phyloP scores from a whole-genome alignment of 2,888 invertebrate species.

The Chloromyia formosa region DNA sequence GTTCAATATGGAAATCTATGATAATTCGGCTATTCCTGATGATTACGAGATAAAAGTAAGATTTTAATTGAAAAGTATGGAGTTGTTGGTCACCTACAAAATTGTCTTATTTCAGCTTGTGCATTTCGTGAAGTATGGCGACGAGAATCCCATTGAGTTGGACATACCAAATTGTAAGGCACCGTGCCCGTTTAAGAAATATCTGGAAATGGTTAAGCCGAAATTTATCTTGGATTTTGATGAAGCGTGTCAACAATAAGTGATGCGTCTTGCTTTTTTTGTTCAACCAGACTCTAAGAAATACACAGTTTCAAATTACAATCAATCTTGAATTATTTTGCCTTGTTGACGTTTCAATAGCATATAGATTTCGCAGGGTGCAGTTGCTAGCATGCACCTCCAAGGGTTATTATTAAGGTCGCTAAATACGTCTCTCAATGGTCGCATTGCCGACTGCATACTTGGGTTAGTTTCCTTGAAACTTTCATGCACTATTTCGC shows the following conservation, averaged over 20 bases:
- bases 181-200: constrained; percentile 24
- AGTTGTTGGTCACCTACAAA: neutral
- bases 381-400: no score
- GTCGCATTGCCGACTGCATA: no score
- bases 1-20: constrained; percentile 73
- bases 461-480: no score
- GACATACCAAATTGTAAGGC: constrained; percentile 24
- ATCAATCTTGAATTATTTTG: no score
- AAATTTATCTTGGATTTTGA: constrained; percentile 16
- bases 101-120: neutral
- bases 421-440: no score
- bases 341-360: no score
- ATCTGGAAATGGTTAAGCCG: neutral
- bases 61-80: constrained; percentile 24
- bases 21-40: constrained; percentile 51
- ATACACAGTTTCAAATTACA: no score
- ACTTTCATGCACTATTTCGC: no score
- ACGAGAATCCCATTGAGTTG: constrained; percentile 14
- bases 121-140: neutral
- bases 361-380: no score
- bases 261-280: no score
- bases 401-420: no score
- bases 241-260: constrained; percentile 7
- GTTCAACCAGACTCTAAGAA: no score
- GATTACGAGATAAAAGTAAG: constrained; percentile 67